These are phyloP conservation scores for Poecilia gillii DNA, from an alignment of 2,797 vertebrate species.

Conservation along the genomic window DNA sequence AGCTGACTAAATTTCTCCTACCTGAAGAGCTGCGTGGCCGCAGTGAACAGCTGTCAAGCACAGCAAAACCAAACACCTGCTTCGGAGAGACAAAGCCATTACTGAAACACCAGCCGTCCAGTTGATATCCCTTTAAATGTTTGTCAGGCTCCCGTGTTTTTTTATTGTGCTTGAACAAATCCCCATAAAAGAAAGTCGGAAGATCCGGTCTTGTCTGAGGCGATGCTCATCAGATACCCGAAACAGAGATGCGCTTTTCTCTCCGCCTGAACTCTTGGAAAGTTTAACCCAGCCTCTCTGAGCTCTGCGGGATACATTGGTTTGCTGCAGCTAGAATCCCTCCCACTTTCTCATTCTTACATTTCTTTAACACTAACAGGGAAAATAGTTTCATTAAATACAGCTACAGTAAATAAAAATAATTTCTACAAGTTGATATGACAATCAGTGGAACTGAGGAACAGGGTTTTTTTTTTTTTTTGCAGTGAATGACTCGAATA, in stretches of 20 bases:
- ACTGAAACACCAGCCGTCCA: slow-evolving; percentile 30
- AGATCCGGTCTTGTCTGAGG: slow-evolving; percentile 9
- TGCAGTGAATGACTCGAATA: not conserved
- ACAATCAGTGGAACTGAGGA: not conserved
- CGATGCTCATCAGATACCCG: slow-evolving; percentile 73
- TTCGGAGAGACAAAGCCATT: slow-evolving; percentile 66
- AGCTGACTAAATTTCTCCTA: slow-evolving; percentile 40
- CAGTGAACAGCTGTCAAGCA: slow-evolving; percentile 70
- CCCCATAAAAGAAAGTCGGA: not conserved
- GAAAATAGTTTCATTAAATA: not conserved
- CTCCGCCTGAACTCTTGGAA: slow-evolving; percentile 37
- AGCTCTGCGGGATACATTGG: slow-evolving; percentile 51
- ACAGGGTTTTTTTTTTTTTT: not conserved
- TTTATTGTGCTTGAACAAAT: slow-evolving; percentile 4
- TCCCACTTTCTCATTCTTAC: slow-evolving; percentile 59
- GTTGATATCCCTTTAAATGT: slow-evolving; percentile 12
- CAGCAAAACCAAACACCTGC: slow-evolving; percentile 76
- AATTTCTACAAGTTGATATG: not conserved
- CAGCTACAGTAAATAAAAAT: not conserved
- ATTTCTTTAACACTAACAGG: slow-evolving; percentile 9
- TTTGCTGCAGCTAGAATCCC: slow-evolving; percentile 69
- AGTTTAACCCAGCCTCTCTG: slow-evolving; percentile 45
- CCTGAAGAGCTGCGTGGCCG: slow-evolving; percentile 74
- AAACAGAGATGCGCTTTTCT: slow-evolving; percentile 55
- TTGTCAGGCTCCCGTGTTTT: not conserved